Conservation (phyloP, 2,888 invertebrate species). For the Prosapia bicincta region DNA sequence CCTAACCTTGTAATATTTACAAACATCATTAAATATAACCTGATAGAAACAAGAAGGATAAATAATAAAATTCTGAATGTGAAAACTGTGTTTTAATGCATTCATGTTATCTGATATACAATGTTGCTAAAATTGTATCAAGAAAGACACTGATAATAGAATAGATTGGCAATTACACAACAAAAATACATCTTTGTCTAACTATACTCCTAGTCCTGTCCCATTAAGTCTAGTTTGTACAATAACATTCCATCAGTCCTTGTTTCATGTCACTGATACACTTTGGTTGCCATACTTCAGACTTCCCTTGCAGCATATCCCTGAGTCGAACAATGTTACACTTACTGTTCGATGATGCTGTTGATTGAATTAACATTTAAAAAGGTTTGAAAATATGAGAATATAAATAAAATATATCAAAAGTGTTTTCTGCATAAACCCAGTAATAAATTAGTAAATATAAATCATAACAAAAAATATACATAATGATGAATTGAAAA, state of each 20-base stretch:
- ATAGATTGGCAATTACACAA: constrained; percentile 3
- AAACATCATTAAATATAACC: background rate
- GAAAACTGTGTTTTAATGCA: background rate
- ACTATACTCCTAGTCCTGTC: background rate
- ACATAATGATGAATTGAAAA: too few species aligned
- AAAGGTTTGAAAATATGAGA: background rate
- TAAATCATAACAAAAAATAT: too few species aligned
- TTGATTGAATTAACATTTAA: background rate
- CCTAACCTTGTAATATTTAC: too few species aligned
- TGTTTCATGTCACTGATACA: background rate
- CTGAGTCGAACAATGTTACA: background rate
- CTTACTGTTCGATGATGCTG: background rate
- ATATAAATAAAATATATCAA: too few species aligned
- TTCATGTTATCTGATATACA: background rate
- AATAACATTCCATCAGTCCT: constrained; percentile 32
- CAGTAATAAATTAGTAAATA: too few species aligned
- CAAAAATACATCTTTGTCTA: background rate
- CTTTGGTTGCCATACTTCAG: too few species aligned
- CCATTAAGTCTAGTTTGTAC: constrained; percentile 39
- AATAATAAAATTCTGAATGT: background rate
- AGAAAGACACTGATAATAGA: constrained; percentile 27
- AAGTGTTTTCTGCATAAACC: too few species aligned
- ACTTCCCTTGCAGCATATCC: background rate
- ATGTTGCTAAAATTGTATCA: constrained; percentile 27
- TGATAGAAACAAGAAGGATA: background rate